Conservation (phyloP, 2,888 invertebrate genomes). For the Eristalinus sepulchralis region DNA sequence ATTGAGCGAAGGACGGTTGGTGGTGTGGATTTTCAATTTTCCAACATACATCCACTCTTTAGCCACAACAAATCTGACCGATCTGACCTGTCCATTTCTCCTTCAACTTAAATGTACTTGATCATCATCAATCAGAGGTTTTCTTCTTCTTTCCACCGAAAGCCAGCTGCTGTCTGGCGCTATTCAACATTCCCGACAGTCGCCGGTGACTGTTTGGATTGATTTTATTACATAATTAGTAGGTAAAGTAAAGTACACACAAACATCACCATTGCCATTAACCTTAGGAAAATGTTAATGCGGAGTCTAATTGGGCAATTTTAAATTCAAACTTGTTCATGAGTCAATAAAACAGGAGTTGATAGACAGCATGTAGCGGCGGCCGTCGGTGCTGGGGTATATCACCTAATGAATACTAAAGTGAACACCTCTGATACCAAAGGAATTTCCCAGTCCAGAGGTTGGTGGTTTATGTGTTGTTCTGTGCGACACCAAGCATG, state of each 20-base stretch:
- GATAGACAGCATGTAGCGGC: conserved; percentile 30
- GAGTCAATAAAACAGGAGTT: conserved; percentile 55
- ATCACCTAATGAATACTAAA: conserved; percentile 43
- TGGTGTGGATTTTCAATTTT: conserved; percentile 55
- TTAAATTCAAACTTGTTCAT: conserved; percentile 51
- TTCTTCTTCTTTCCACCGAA: conserved; percentile 3
- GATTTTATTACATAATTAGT: conserved; percentile 64
- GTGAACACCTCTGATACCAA: conserved; percentile 30
- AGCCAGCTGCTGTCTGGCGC: conserved; percentile 14
- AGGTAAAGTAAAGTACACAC: conserved; percentile 33
- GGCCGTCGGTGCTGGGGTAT: conserved; percentile 3
- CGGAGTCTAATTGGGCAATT: conserved; percentile 54
- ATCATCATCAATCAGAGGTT: conserved; percentile 59
- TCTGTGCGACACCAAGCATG: conserved; percentile 6
- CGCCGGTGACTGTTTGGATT: conserved; percentile 22
- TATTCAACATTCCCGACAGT: conserved; percentile 15
- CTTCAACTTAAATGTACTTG: conserved; percentile 49
- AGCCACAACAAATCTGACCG: conserved; percentile 4
- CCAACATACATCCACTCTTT: conserved; percentile 13
- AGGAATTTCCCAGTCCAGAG: conserved; percentile 12
- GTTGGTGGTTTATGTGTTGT: conserved; percentile 8
- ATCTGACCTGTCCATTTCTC: conserved; percentile 47
- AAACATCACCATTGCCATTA: conserved; percentile 33
- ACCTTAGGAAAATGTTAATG: conserved; percentile 58
- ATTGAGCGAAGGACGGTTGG: conserved; percentile 51